Evolutionary conservation across 2,888 invertebrate genomes (phyloP).

Genomic region (Caenorhabditis sp.): DNA sequence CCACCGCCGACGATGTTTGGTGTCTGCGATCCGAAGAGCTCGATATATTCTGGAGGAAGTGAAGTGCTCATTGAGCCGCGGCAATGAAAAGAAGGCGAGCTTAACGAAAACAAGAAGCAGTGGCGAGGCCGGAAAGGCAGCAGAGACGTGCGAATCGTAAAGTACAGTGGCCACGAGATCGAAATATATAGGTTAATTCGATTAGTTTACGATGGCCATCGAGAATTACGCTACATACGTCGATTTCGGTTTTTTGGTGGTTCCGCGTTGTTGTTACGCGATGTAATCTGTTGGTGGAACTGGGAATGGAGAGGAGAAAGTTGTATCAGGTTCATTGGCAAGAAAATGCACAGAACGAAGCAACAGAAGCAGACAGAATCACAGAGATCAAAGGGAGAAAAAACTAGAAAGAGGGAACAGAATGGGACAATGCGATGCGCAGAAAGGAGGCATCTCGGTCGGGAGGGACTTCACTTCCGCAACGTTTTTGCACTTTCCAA

Average conservation of each 20-base stretch:
- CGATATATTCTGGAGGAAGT: constrained; percentile 40
- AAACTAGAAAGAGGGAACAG: not conserved
- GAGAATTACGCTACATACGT: constrained; percentile 34
- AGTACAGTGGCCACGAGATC: constrained; percentile 37
- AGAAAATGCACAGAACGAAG: not conserved
- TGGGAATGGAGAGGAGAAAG: not conserved
- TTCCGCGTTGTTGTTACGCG: constrained; percentile 24
- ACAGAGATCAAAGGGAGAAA: constrained; percentile 40
- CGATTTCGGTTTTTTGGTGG: constrained; percentile 16
- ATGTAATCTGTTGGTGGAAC: not conserved
- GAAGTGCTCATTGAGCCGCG: constrained; percentile 44
- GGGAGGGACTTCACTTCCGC: constrained; percentile 28
- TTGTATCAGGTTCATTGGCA: not conserved
- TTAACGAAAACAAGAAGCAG: constrained; percentile 6
- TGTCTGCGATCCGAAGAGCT: constrained; percentile 18
- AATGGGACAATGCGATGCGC: not conserved
- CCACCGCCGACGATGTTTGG: constrained; percentile 44
- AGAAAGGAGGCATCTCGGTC: no score
- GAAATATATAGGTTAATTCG: constrained; percentile 58
- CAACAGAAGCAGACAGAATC: constrained; percentile 19
- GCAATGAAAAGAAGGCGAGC: not conserved
- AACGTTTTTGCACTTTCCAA: constrained; percentile 57
- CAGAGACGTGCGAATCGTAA: constrained; percentile 44
- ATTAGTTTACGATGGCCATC: constrained; percentile 51
- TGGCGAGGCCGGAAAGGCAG: no score